Conservation (phyloP, 2,888 invertebrate species). For the Seira musarum region DNA sequence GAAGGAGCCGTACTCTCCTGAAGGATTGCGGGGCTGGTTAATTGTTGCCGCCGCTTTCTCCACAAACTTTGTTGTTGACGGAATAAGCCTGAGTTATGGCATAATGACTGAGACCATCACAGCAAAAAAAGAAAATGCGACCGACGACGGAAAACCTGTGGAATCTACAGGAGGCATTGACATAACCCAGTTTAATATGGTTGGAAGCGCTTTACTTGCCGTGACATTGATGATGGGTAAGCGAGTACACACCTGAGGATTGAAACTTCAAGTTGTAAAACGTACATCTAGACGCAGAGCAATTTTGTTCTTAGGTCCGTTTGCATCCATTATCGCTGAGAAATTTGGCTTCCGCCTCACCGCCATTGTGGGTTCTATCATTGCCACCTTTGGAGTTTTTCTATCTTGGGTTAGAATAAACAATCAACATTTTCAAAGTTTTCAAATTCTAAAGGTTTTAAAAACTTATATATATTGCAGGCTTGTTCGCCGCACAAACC, state of each 20-base stretch:
- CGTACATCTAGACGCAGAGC: too few relatives aligned
- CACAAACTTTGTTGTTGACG: conserved; percentile 94
- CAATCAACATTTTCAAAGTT: too few relatives aligned
- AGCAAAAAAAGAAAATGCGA: conserved; percentile 9
- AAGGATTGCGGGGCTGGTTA: conserved; percentile 82
- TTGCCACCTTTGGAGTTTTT: conserved; percentile 82
- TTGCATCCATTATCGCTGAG: conserved; percentile 94
- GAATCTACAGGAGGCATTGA: too few relatives aligned
- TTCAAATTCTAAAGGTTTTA: neutral
- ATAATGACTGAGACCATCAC: conserved; percentile 74
- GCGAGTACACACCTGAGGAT: too few relatives aligned
- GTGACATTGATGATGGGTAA: conserved; percentile 89
- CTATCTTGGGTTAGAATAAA: conserved; percentile 79
- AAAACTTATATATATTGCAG: neutral
- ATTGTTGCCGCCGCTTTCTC: conserved; percentile 92
- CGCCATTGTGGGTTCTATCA: conserved; percentile 85
- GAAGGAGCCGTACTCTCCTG: conserved; percentile 53
- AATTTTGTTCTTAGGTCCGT: conserved; percentile 83
- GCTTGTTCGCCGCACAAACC: conserved; percentile 47
- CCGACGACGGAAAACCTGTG: conserved; percentile 1
- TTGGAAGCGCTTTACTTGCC: conserved; percentile 91
- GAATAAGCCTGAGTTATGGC: conserved; percentile 92
- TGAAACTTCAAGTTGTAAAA: too few relatives aligned
- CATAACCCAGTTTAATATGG: conserved; percentile 80
- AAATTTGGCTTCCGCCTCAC: conserved; percentile 92